These are phyloP conservation scores for Ceratosolen solmsi DNA, from an alignment of 1,140 invertebrate genomes.

Conservation along the genomic window DNA sequence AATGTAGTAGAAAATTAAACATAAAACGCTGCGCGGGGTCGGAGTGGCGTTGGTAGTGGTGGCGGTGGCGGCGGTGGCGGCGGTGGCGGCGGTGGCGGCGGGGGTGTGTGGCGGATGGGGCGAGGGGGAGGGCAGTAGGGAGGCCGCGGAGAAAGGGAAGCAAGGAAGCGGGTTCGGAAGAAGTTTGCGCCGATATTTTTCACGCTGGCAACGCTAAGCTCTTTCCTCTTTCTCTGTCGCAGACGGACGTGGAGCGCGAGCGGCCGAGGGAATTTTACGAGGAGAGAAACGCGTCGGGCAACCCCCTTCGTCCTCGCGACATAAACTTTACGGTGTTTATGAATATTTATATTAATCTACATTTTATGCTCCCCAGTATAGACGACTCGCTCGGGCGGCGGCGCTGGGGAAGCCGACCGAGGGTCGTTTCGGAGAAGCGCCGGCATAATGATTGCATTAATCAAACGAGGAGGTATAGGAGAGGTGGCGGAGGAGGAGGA, in stretches of 20 bases:
- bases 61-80: too few species aligned
- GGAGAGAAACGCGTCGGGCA: conserved; percentile 60
- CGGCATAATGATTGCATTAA: too few species aligned
- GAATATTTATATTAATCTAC: conserved; percentile 72
- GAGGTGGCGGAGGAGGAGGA: background rate
- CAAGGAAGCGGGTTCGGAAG: conserved; percentile 19
- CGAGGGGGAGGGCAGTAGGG: background rate
- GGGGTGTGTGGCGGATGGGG: background rate
- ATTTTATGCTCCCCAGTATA: conserved; percentile 63
- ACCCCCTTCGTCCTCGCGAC: conserved; percentile 38
- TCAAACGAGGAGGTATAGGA: too few species aligned
- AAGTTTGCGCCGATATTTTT: conserved; percentile 41
- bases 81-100: background rate
- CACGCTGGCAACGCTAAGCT: conserved; percentile 14
- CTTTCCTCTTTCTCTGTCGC: background rate
- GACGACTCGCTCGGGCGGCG: conserved; percentile 23
- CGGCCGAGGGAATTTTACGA: conserved; percentile 63
- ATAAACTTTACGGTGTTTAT: conserved; percentile 70
- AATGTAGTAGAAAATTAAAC: conserved; percentile 48
- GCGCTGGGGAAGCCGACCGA: background rate
- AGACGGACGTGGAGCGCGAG: conserved; percentile 26
- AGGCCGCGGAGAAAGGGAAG: background rate
- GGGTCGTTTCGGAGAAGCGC: background rate
- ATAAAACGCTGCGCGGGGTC: conserved; percentile 1
- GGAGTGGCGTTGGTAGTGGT: too few species aligned